phyloP scores from a whole-genome alignment of 2,888 invertebrate genomes.

The Macaria notata region DNA sequence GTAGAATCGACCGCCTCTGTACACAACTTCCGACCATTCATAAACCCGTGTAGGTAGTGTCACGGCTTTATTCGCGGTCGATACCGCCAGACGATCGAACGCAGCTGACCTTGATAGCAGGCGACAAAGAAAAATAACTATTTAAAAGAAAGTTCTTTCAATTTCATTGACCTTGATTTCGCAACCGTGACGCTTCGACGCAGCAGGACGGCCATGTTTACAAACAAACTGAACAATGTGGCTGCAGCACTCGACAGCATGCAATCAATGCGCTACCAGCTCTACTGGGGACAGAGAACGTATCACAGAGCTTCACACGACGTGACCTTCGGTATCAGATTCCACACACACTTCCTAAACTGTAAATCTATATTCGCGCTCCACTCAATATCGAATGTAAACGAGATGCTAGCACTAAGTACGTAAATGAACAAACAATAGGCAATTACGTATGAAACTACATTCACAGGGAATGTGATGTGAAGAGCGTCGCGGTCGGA shows the following conservation, averaged over 20 bases:
- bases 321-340: constrained; percentile 28
- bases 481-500: constrained; percentile 36
- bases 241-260: constrained; percentile 6
- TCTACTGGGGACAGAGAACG: constrained; percentile 14
- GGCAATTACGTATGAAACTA: constrained; percentile 28
- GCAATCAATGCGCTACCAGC: no score
- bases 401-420: constrained; percentile 13
- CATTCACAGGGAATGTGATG: constrained; percentile 37
- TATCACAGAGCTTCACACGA: constrained; percentile 17
- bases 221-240: constrained; percentile 47
- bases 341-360: constrained; percentile 26
- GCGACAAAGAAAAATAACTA: constrained; percentile 43
- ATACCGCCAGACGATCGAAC: constrained; percentile 31
- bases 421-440: constrained; percentile 33
- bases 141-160: constrained; percentile 64
- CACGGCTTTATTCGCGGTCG: constrained; percentile 28
- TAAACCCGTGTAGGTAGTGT: constrained; percentile 20
- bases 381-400: constrained; percentile 17
- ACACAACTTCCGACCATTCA: constrained; percentile 23
- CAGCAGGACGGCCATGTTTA: constrained; percentile 50
- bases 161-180: constrained; percentile 66
- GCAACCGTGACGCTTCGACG: constrained; percentile 52
- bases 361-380: constrained; percentile 15
- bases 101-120: constrained; percentile 48
- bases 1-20: constrained; percentile 23